Evolutionary conservation across 2,888 invertebrate genomes (phyloP).

Genomic region (Xestia xanthographa): DNA sequence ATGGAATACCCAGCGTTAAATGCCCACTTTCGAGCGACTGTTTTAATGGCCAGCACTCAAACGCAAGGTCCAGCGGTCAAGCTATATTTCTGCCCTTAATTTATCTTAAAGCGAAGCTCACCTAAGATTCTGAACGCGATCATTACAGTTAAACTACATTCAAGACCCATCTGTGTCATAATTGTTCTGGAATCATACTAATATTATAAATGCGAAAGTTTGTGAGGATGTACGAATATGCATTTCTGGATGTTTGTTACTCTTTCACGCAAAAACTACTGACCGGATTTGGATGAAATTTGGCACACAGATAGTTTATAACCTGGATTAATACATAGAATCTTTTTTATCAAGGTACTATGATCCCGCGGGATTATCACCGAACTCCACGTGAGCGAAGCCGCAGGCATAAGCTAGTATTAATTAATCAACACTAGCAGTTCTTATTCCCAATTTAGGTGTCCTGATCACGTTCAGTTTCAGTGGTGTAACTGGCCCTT

Average conservation of each 20-base stretch:
- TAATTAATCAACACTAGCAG: neutral
- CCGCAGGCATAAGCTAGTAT: neutral
- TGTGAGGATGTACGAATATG: too few species aligned
- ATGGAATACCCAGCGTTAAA: neutral
- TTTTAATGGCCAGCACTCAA: too few species aligned
- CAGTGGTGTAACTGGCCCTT: neutral
- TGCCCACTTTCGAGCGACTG: neutral
- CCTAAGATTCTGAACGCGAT: neutral
- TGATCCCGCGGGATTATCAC: too few species aligned
- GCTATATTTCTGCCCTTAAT: neutral
- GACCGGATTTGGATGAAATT: too few species aligned
- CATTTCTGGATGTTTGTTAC: too few species aligned
- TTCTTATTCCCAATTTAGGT: neutral
- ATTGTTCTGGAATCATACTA: neutral
- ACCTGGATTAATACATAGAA: too few species aligned
- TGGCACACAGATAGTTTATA: too few species aligned
- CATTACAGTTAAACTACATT: neutral
- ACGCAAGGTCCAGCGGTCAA: neutral
- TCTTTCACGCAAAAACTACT: too few species aligned
- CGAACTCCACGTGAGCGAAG: too few species aligned
- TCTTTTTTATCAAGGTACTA: too few species aligned
- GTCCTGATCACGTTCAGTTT: neutral
- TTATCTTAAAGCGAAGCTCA: conserved; percentile 30
- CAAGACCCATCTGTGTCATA: neutral
- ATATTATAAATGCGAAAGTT: too few species aligned